phyloP scores from a whole-genome alignment of 1,140 invertebrate genomes.

The Leptonema lineaticorne region DNA sequence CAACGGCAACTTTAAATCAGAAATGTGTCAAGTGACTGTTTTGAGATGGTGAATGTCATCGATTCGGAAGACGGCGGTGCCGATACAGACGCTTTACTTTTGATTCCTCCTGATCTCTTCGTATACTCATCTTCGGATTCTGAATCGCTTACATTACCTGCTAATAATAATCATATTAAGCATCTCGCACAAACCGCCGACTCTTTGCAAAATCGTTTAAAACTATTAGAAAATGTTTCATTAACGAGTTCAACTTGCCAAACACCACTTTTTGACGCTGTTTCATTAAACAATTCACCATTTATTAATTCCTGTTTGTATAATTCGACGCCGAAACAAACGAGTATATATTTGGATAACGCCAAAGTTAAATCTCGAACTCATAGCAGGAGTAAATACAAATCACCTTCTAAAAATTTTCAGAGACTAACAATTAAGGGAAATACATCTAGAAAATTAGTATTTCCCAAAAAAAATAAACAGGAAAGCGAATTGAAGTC shows the following conservation, averaged over 20 bases:
- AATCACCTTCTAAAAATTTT: background rate
- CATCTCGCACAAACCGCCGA: background rate
- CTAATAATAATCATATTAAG: background rate
- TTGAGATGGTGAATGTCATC: too few relatives aligned
- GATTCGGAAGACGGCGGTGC: conserved; percentile 79
- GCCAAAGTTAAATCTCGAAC: background rate
- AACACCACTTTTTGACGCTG: background rate
- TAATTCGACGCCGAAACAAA: background rate
- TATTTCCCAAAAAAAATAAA: background rate
- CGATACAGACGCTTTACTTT: conserved; percentile 75
- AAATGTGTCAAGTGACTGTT: too few relatives aligned
- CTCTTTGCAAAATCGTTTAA: background rate
- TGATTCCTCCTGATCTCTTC: conserved; percentile 76
- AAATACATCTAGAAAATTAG: background rate
- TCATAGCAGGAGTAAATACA: background rate
- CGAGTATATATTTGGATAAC: background rate
- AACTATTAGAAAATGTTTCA: background rate
- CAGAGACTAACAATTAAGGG: background rate
- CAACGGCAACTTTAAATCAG: too few relatives aligned
- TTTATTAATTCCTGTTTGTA: background rate
- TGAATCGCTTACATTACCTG: too few relatives aligned
- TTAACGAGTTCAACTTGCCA: background rate
- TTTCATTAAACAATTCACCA: background rate
- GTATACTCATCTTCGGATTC: conserved; percentile 38
- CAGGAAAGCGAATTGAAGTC: background rate